Evolutionary conservation across 2,113 vertebrate genomes (phyloP).

Genomic region (Cairina moschata): DNA sequence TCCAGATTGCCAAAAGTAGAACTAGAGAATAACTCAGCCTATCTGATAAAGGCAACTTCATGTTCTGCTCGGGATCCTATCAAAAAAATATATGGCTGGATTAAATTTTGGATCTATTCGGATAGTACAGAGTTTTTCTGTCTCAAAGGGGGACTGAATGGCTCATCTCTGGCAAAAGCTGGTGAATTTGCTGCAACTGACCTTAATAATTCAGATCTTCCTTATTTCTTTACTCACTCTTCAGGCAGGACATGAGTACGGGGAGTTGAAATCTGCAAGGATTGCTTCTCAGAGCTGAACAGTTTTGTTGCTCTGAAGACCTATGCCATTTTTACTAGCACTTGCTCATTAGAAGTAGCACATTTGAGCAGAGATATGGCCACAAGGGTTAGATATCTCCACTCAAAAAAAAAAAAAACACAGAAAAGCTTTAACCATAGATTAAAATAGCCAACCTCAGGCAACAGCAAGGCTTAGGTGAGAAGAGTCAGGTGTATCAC

Average conservation of each 20-base stretch:
- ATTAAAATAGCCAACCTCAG: background rate
- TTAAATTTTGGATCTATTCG: background rate
- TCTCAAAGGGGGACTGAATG: background rate
- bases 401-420: too few species aligned
- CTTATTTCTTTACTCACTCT: background rate
- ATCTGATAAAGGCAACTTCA: background rate
- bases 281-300: background rate
- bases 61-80: background rate
- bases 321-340: background rate
- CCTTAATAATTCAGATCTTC: background rate
- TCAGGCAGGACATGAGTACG: background rate
- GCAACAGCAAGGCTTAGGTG: background rate
- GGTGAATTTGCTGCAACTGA: background rate
- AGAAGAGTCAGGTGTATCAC: background rate
- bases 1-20: background rate
- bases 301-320: background rate
- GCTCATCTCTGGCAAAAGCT: background rate
- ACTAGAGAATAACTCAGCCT: background rate
- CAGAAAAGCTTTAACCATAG: background rate
- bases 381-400: background rate
- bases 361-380: background rate
- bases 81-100: background rate
- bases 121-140: background rate
- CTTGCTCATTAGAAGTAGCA: background rate
- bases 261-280: background rate